Percentiles rank a stretch among this genome's conserved stretches.
Conservation (phyloP, 2,113 vertebrate genomes). For the Ovis canadensis region DNA sequence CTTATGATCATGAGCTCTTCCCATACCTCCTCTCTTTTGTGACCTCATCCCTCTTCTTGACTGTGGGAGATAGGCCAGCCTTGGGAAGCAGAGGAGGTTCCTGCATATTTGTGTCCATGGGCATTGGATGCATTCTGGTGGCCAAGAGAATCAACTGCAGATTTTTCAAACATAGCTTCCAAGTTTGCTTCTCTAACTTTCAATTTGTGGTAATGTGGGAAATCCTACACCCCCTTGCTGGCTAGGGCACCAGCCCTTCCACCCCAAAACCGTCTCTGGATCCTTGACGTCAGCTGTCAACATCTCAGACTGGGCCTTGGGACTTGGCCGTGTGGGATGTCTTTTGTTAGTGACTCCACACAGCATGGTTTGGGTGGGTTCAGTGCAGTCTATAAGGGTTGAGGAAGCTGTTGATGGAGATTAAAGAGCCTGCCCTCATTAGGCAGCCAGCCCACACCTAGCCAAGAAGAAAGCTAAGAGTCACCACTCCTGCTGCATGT, state of each 20-base stretch:
- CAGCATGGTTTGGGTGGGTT: not conserved
- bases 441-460: not conserved
- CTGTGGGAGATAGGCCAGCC: not conserved
- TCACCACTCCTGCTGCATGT: constrained; percentile 10
- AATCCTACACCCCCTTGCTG: not conserved
- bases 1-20: not conserved
- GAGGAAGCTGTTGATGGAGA: not conserved
- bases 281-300: not conserved
- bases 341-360: not conserved
- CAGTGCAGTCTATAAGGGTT: not conserved
- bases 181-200: not conserved
- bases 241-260: not conserved
- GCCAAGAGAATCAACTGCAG: not conserved
- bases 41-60: not conserved
- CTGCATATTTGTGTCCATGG: not conserved
- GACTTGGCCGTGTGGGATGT: not conserved
- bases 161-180: not conserved
- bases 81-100: not conserved
- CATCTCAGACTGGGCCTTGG: not conserved
- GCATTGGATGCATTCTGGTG: not conserved
- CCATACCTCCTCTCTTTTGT: not conserved
- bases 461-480: constrained; percentile 18
- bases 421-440: not conserved
- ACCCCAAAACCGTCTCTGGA: accelerated
- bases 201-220: not conserved